Evolutionary conservation across 64 coral and sea anemone species (phyloP).

Genomic region (Trachythela sp.): DNA sequence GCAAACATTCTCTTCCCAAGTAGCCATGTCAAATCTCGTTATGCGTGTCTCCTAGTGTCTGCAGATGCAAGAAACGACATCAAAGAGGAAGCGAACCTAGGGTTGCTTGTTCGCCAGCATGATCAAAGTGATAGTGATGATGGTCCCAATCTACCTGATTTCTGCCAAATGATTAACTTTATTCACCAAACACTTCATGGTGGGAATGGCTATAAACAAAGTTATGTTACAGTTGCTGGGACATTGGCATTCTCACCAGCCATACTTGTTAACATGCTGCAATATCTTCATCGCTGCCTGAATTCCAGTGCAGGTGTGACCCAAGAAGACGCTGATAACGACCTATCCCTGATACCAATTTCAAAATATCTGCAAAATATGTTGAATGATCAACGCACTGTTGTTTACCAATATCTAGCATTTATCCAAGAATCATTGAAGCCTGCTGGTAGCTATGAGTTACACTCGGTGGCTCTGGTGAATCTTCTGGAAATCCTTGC

Average conservation of each 20-base stretch:
- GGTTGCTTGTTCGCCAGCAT: conserved; percentile 26
- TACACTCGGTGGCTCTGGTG: conserved; percentile 74
- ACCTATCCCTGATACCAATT: conserved; percentile 59
- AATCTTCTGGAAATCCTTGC: conserved; percentile 71
- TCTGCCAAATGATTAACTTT: not conserved
- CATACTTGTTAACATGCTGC: conserved; percentile 29
- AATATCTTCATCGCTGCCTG: conserved; percentile 71
- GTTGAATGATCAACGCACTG: conserved; percentile 22
- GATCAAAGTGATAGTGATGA: not conserved
- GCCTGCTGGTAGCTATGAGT: conserved; percentile 73
- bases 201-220: not conserved
- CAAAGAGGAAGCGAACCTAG: conserved; percentile 77
- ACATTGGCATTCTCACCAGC: not conserved
- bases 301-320: conserved; percentile 75
- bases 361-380: conserved; percentile 50
- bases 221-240: conserved; percentile 13
- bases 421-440: conserved; percentile 61
- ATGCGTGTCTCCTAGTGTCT: conserved; percentile 79
- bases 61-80: conserved; percentile 96
- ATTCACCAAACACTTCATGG: not conserved
- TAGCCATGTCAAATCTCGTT: conserved; percentile 75
- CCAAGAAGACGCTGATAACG: conserved; percentile 68
- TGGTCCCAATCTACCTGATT: not conserved
- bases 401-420: conserved; percentile 68
- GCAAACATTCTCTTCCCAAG: conserved; percentile 81